Conservation (phyloP, 2,888 invertebrate genomes). For the Caenorhabditis panamensis region DNA sequence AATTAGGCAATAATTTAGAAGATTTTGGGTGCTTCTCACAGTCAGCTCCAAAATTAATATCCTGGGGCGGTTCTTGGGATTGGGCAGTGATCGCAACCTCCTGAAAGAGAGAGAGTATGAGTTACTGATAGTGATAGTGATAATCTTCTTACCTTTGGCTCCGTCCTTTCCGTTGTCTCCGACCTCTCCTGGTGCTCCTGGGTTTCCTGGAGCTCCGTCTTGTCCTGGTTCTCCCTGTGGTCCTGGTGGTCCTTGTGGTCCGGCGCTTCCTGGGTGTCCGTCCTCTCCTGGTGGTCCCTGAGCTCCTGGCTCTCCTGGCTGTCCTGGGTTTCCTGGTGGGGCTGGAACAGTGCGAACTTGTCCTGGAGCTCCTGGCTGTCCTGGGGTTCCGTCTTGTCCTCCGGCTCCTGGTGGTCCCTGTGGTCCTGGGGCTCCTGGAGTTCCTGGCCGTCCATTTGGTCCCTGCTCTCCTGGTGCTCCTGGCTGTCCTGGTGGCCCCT, state of each 20-base stretch:
- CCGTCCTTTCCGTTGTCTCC: conserved; percentile 72
- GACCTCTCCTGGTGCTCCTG: conserved; percentile 71
- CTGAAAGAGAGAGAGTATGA: neutral
- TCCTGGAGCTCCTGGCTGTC: too few species aligned
- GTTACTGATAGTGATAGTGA: neutral
- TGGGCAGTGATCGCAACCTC: conserved; percentile 76
- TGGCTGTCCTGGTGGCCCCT: too few species aligned
- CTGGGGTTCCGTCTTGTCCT: too few species aligned
- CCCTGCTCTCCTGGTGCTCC: too few species aligned
- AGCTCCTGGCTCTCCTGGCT: conserved; percentile 73
- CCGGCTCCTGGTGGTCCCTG: too few species aligned
- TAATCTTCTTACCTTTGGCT: conserved; percentile 60
- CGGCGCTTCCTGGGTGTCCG: conserved; percentile 69
- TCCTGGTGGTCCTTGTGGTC: conserved; percentile 72
- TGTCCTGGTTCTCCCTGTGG: conserved; percentile 70
- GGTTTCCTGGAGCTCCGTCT: conserved; percentile 69
- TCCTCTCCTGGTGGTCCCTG: conserved; percentile 72
- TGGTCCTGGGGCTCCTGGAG: too few species aligned
- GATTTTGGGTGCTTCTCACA: neutral
- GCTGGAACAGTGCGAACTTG: conserved; percentile 71
- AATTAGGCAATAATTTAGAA: conserved; percentile 13
- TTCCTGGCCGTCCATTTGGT: too few species aligned
- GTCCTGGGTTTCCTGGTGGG: conserved; percentile 74
- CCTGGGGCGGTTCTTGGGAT: conserved; percentile 76
- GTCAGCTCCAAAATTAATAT: too few species aligned